phyloP scores from a whole-genome alignment of 2,113 vertebrate genomes.

The Narcine bancroftii region DNA sequence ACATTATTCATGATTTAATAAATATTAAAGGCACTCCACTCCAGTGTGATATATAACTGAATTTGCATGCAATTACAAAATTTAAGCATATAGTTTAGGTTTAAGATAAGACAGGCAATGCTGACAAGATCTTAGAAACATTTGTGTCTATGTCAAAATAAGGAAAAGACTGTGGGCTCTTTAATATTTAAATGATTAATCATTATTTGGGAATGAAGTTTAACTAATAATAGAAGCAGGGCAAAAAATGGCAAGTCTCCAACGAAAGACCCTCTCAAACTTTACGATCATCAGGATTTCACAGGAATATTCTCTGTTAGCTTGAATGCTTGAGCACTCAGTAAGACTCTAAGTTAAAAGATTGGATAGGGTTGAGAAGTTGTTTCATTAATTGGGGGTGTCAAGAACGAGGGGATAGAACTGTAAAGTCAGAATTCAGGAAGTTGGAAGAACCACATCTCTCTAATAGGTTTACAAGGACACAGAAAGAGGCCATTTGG shows the following conservation, averaged over 20 bases:
- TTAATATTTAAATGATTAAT: constrained; percentile 1
- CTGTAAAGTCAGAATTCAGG: not conserved
- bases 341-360: not conserved
- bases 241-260: not conserved
- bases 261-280: not conserved
- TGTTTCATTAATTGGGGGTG: not conserved
- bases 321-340: not conserved
- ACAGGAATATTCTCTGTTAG: not conserved
- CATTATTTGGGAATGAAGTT: not conserved
- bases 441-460: too few species aligned
- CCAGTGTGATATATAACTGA: not conserved
- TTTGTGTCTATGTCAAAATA: not conserved
- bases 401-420: not conserved
- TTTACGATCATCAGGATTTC: not conserved
- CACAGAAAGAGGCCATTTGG: too few species aligned
- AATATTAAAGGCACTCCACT: constrained; percentile 1
- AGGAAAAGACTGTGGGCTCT: not conserved
- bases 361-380: not conserved
- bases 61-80: constrained; percentile 31
- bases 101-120: constrained; percentile 13
- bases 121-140: not conserved
- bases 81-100: not conserved
- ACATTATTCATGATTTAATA: constrained; percentile 36
- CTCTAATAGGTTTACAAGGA: too few species aligned
- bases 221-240: not conserved